These are phyloP conservation scores for Amniataba percoides DNA, from an alignment of 2,797 vertebrate genomes.

Conservation along the genomic window DNA sequence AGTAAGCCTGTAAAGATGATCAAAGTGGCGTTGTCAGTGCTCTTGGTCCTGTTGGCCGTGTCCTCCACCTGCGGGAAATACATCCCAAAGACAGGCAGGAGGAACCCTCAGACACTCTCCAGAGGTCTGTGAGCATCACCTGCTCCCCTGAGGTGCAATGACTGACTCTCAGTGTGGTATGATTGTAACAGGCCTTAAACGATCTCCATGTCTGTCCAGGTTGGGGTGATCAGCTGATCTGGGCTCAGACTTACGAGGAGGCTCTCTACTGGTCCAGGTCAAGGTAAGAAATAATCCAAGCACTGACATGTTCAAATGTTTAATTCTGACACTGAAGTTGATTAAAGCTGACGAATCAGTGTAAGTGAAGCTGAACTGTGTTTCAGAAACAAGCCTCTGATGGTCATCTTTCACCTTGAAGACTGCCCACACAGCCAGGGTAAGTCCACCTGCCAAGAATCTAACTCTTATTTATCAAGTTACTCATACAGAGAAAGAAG, in stretches of 20 bases:
- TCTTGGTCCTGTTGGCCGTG: constrained; percentile 87
- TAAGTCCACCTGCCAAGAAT: constrained; percentile 64
- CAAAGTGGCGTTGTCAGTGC: constrained; percentile 79
- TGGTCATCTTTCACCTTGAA: constrained; percentile 95
- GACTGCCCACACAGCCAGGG: constrained; percentile 94
- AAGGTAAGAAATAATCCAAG: constrained; percentile 77
- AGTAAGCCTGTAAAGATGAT: constrained; percentile 83
- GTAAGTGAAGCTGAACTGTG: constrained; percentile 22
- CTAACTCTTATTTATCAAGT: background rate
- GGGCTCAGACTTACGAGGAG: constrained; percentile 98
- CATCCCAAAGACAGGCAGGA: constrained; percentile 84
- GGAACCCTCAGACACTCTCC: constrained; percentile 92
- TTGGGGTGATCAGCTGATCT: constrained; percentile 96
- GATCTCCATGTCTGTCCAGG: constrained; percentile 80
- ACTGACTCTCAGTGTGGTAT: background rate
- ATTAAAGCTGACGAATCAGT: background rate
- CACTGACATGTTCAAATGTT: background rate
- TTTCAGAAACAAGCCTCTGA: constrained; percentile 93
- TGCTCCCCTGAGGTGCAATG: background rate
- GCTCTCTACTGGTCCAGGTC: constrained; percentile 90
- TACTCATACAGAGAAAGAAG: background rate
- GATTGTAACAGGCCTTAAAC: background rate
- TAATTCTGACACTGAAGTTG: background rate
- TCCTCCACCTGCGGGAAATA: constrained; percentile 83
- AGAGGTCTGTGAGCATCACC: constrained; percentile 86